Conservation (phyloP, 2,888 invertebrate species). For the Synanthedon formicaeformis region DNA sequence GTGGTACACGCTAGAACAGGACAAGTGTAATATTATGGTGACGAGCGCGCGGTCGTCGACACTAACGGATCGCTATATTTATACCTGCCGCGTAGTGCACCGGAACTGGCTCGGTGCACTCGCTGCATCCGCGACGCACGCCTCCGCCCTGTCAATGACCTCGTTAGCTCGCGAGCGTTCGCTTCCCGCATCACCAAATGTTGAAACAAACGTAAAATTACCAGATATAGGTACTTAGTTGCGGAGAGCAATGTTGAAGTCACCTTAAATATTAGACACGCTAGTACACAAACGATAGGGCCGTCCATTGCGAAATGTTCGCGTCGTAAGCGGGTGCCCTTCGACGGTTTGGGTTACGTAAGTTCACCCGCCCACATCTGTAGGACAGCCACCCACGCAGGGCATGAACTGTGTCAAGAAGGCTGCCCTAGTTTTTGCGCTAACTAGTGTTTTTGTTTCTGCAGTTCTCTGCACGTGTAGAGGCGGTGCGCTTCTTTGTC, state of each 20-base stretch:
- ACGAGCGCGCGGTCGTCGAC: constrained; percentile 62
- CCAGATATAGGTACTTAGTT: neutral
- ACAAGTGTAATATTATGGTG: constrained; percentile 27
- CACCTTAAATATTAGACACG: constrained; percentile 13
- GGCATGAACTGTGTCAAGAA: constrained; percentile 58
- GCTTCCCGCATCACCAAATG: neutral
- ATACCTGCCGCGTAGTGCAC: constrained; percentile 67
- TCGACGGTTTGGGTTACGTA: constrained; percentile 60
- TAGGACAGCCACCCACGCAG: constrained; percentile 51
- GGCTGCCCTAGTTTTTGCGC: constrained; percentile 50
- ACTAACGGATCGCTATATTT: constrained; percentile 67
- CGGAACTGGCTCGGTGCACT: constrained; percentile 66
- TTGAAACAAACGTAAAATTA: neutral
- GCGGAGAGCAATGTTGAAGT: neutral
- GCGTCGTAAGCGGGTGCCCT: constrained; percentile 57
- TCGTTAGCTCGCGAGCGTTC: constrained; percentile 10
- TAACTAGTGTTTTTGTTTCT: constrained; percentile 27
- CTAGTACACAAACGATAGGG: constrained; percentile 26
- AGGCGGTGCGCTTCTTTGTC: constrained; percentile 3
- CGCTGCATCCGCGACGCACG: constrained; percentile 59
- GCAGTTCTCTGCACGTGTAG: constrained; percentile 25
- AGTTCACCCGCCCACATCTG: constrained; percentile 47
- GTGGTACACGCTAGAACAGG: constrained; percentile 27
- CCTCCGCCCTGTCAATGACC: constrained; percentile 62
- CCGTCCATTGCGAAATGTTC: constrained; percentile 43